Evolutionary conservation across 1,140 invertebrate genomes (phyloP).

Genomic region (Drosophila parvula): DNA sequence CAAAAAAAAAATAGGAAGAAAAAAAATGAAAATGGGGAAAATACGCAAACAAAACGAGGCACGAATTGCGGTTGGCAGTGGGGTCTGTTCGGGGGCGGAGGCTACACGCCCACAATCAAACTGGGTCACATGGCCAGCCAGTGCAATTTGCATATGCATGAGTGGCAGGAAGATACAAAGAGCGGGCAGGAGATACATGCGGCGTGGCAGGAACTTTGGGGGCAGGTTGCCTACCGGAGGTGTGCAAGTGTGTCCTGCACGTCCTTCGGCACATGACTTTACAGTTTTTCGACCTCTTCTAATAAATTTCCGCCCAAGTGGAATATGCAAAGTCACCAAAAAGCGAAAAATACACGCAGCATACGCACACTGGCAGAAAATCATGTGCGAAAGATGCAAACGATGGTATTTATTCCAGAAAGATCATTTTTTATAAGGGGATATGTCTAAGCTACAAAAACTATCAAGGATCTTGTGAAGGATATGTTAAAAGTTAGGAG

Average conservation of each 20-base stretch:
- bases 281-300: slow-evolving; percentile 74
- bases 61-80: slow-evolving; percentile 32
- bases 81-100: background rate
- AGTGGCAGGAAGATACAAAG: slow-evolving; percentile 52
- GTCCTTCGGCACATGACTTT: slow-evolving; percentile 59
- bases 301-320: slow-evolving; percentile 65
- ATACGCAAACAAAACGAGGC: slow-evolving; percentile 55
- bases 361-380: slow-evolving; percentile 11
- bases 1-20: background rate
- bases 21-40: slow-evolving; percentile 47
- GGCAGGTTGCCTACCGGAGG: slow-evolving; percentile 21
- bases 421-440: background rate
- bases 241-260: slow-evolving; percentile 52
- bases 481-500: too few relatives aligned
- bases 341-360: slow-evolving; percentile 44
- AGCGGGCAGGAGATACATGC: slow-evolving; percentile 9
- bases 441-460: too few relatives aligned
- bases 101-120: slow-evolving; percentile 72
- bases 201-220: background rate
- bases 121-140: slow-evolving; percentile 69
- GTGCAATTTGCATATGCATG: slow-evolving; percentile 79
- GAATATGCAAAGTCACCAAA: slow-evolving; percentile 75
- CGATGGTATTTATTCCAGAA: background rate
- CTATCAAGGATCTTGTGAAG: too few relatives aligned
- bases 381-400: rapidly evolving